Evolutionary conservation across 2,113 vertebrate species (phyloP), one percentile per base, ranked within the genome.

Genomic region (Ondatra zibethicus): DNA sequence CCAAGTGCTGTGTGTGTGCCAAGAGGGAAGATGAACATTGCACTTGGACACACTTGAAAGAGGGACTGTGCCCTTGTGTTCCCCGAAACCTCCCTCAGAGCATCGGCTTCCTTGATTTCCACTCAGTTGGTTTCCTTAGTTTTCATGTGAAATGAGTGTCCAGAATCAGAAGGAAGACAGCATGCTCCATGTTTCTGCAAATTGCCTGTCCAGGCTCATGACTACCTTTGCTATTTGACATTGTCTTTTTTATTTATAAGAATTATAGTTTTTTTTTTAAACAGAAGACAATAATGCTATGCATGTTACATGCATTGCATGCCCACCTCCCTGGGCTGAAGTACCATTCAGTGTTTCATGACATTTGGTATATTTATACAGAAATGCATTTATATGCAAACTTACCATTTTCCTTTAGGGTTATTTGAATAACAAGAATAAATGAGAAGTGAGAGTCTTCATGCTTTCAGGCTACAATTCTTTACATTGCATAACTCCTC

Each of bases 221-320:
- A 50, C 52, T 61, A 42, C 16, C 9, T 90, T 80, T 72, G 39
- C 75, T 52, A 31, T 45, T 9, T 42, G 33, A 76, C 11, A 21
- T 2, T 78, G 47, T 78, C 25, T 86, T 77, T 70, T 39, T 33
- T 42, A 68, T 68, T 58, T 58, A 21, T 21, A 21, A 58, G 19
- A 58, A 58, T 58, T 58, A 58, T 58, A 58, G 17, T 21, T 58
- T 58, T 58, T 58, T 5, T 50, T 23, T 58, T 58, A 47, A 58
- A 58, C 55, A 21, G 55, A 58, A 58, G 66, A 70, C 50, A 72
- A 33, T 55, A 76, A 65, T 3, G 65, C 0, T 52, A 0, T 0
- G 1, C 23, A 7, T 65, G 36, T 21, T 42, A 19, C 0, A 33
- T 0, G 50, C 42, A 47, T 6, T 33, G 11, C 4, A 39, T 1